Base-by-base conservation (phyloP, 2,113 vertebrate species). In the Benitochromis conjunctus region DNA sequence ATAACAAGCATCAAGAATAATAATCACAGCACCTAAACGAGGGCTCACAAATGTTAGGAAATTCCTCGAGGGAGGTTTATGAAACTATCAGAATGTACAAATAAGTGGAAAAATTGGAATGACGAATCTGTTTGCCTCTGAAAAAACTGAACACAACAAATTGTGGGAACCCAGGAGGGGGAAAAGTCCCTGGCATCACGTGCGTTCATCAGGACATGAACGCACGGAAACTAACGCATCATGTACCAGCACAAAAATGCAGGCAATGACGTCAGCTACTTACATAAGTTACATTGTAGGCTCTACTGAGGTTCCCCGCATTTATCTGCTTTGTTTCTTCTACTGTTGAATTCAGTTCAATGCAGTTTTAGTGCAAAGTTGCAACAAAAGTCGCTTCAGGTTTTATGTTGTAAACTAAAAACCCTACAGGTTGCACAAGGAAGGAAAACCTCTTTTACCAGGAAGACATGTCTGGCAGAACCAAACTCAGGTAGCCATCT, bases 201-300 rank as follows among this genome's bases (percentile, higher is more conserved):
- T 13, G 2, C n/a, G n/a, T n/a, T n/a, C 10, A 38, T 7, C 12
- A 34, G 34, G 34, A 64, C 10, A 1, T 0, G 19, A 64, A 10
- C 38, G 4, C 60, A 38, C 0, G 10, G 34, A n/a, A 64, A 64
- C 7, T 7, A 38, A 21, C 60, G 7, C 1, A 21, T 64, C 0
- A 38, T 38, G 1, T 34, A 5, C 34, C 34, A 64, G 6, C 60
- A 64, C 34, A 64, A 64, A 64, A 64, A 64, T 38, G 19, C 10
- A 34, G n/a, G 6, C 34, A 64, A 64, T 64, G 34, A 64, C 7
- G 19, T 38, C 10, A 1, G 5, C 34, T 1, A 64, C 19, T 38
- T 38, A 38, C 2, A 38, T n/a, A 38, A 8, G 34, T 64, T 64
- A 64, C 2, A 0, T 36, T 36, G 31, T 62, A 36, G 9, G 2